Conservation (phyloP, 2,113 vertebrate genomes). For the Kryptolebias marmoratus region DNA sequence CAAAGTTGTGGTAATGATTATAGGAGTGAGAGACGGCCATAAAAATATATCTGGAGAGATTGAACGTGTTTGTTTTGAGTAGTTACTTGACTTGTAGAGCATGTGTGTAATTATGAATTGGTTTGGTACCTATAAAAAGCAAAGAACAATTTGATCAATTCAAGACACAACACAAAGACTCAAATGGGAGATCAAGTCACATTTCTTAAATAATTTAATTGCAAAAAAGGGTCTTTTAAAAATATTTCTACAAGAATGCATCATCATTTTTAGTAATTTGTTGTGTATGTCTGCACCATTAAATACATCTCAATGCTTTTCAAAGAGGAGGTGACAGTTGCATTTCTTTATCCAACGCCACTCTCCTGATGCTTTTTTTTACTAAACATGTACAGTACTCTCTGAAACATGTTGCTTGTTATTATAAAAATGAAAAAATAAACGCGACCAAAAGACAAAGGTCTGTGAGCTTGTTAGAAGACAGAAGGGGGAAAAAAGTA, state of each 20-base stretch:
- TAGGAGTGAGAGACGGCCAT: slow-evolving; percentile 28
- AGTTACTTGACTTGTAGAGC: slow-evolving; percentile 17
- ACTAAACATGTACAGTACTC: slow-evolving; percentile 71
- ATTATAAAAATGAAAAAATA: slow-evolving; percentile 7
- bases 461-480: slow-evolving; percentile 54
- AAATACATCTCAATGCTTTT: slow-evolving; percentile 78
- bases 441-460: slow-evolving; percentile 63
- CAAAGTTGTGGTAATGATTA: slow-evolving; percentile 29
- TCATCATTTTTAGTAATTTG: slow-evolving; percentile 77
- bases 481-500: slow-evolving; percentile 44
- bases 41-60: slow-evolving; percentile 32
- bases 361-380: slow-evolving; percentile 23
- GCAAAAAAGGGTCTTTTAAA: slow-evolving; percentile 91
- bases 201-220: slow-evolving; percentile 96
- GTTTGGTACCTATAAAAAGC: slow-evolving; percentile 21
- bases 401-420: slow-evolving; percentile 54
- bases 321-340: slow-evolving; percentile 75
- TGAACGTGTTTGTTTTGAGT: slow-evolving; percentile 41
- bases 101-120: slow-evolving; percentile 38
- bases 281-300: slow-evolving; percentile 76
- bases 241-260: slow-evolving; percentile 91
- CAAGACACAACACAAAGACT: slow-evolving; percentile 59
- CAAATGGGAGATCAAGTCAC: slow-evolving; percentile 52
- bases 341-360: slow-evolving; percentile 36
- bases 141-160: not conserved